These are phyloP conservation scores for Phalacrocorax aristotelis DNA, from an alignment of 2,113 vertebrate genomes.

Conservation along the genomic window DNA sequence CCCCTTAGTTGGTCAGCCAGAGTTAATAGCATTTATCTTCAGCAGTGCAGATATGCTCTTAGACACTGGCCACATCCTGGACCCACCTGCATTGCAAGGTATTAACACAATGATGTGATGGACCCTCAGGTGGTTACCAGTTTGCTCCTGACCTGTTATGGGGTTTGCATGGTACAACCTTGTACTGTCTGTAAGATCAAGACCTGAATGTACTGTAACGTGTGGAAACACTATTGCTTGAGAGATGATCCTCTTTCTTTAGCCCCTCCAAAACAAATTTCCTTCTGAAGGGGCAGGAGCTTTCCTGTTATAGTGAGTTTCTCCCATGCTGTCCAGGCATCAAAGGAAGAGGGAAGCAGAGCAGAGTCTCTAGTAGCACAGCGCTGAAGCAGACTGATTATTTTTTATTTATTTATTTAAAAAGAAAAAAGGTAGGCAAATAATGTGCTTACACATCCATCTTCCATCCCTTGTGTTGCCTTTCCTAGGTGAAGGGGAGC, in stretches of 20 bases:
- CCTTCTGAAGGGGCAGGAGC: neutral
- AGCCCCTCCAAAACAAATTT: neutral
- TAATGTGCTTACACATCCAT: neutral
- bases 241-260: neutral
- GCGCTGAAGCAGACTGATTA: neutral
- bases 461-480: neutral
- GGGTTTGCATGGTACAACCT: neutral
- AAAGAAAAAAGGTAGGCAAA: neutral
- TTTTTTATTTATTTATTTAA: neutral
- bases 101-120: rapidly evolving
- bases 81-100: neutral
- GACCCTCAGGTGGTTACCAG: neutral
- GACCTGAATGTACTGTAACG: neutral
- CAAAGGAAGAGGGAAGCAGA: neutral
- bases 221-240: neutral
- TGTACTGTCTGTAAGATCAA: neutral
- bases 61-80: neutral
- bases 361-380: neutral
- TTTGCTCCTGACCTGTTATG: neutral
- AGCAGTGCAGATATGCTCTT: neutral
- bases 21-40: neutral
- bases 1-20: neutral
- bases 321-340: neutral
- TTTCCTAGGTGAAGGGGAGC: neutral
- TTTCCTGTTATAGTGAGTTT: neutral